Conservation (phyloP, 2,888 invertebrate genomes). For the Rhingia campestris region DNA sequence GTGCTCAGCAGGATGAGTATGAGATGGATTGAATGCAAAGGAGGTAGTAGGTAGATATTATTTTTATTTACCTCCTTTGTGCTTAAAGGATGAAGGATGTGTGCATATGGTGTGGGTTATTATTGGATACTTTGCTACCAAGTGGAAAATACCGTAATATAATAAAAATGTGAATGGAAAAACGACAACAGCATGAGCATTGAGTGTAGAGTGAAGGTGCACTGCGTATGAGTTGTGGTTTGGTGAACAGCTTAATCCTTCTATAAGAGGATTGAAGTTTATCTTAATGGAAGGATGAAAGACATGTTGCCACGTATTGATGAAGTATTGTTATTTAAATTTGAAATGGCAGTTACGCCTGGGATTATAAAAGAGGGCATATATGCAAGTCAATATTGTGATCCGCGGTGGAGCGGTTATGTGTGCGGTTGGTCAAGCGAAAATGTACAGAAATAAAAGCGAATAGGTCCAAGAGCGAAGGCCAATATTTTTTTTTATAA, state of each 20-base stretch:
- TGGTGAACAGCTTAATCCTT: constrained; percentile 28
- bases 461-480: no score
- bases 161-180: neutral
- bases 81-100: constrained; percentile 21
- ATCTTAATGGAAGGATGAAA: constrained; percentile 2
- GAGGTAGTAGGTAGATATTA: constrained; percentile 10
- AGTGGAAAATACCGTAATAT: constrained; percentile 41
- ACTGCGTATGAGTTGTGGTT: constrained; percentile 31
- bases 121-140: constrained; percentile 49
- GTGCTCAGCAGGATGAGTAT: constrained; percentile 5
- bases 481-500: no score
- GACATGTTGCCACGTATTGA: neutral
- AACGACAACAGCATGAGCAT: neutral
- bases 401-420: neutral
- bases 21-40: constrained; percentile 55
- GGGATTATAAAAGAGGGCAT: no score
- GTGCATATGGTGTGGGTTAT: constrained; percentile 54
- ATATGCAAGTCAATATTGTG: no score
- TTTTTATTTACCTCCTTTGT: constrained; percentile 58
- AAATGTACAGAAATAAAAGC: no score
- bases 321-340: constrained; percentile 34
- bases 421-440: neutral
- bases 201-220: neutral
- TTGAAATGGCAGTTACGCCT: neutral
- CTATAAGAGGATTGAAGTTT: constrained; percentile 6